Conservation (phyloP, 2,888 invertebrate genomes). For the Pandemis heparana region DNA sequence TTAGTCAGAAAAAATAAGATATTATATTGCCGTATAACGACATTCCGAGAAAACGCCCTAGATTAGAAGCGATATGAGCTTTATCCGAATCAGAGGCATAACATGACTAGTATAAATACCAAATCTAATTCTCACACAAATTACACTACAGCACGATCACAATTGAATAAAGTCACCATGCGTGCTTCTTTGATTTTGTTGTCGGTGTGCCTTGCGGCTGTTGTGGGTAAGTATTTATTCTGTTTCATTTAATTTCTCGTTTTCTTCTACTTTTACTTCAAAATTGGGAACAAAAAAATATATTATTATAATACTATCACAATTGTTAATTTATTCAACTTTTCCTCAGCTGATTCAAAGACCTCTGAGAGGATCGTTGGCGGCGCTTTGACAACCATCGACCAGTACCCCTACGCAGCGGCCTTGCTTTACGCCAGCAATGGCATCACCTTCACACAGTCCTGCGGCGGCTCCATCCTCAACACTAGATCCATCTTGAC, state of each 20-base stretch:
- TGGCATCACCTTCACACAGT: conserved; percentile 34
- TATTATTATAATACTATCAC: no score
- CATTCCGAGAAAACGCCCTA: background rate
- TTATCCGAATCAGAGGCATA: background rate
- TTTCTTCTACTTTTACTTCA: background rate
- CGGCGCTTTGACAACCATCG: conserved; percentile 44
- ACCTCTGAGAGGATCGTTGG: conserved; percentile 46
- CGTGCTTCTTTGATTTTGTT: background rate
- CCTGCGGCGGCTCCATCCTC: conserved; percentile 45
- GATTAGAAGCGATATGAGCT: background rate
- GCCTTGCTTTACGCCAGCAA: conserved; percentile 28
- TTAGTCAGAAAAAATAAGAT: conserved; percentile 1
- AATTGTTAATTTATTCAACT: no score
- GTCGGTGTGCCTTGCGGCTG: conserved; percentile 1
- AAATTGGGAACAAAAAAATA: no score
- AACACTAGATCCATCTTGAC: conserved; percentile 44
- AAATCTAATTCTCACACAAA: background rate
- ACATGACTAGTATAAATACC: conserved; percentile 1
- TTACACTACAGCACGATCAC: background rate
- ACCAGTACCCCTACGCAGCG: conserved; percentile 40
- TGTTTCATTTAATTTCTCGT: background rate
- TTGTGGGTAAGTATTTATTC: conserved; percentile 4
- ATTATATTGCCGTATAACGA: background rate
- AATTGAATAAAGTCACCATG: background rate
- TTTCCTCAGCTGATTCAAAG: background rate